Evolutionary conservation across 1,140 invertebrate genomes (phyloP).

Genomic region (Amyelois transitella): DNA sequence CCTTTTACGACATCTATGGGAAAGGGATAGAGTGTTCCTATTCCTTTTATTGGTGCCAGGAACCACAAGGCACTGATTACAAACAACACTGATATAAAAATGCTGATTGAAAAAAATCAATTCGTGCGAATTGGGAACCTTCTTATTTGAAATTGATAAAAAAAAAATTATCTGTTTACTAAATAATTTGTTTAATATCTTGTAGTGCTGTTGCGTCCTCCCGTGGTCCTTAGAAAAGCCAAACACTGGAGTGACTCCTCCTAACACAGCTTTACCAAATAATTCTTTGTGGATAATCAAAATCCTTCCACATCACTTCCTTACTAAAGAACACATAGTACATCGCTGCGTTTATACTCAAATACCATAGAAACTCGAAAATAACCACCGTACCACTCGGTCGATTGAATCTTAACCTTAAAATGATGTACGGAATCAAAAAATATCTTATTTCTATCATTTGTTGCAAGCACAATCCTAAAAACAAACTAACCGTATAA

Average conservation of each 20-base stretch:
- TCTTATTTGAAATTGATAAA: too few species aligned
- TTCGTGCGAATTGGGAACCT: too few species aligned
- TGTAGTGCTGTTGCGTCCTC: too few species aligned
- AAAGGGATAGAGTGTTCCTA: too few species aligned
- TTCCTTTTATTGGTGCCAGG: too few species aligned
- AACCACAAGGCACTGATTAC: too few species aligned
- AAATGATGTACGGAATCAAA: constrained; percentile 91
- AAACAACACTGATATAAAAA: too few species aligned
- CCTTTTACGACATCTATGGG: too few species aligned
- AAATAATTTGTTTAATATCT: too few species aligned
- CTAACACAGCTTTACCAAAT: constrained; percentile 84
- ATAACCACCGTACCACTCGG: constrained; percentile 74
- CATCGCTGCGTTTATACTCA: constrained; percentile 84
- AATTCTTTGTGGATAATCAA: constrained; percentile 86
- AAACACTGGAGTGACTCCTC: background rate
- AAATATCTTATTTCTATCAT: constrained; percentile 96
- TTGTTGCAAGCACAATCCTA: constrained; percentile 86
- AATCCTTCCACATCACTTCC: constrained; percentile 89
- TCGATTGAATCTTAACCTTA: constrained; percentile 81
- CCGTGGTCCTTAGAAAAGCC: too few species aligned
- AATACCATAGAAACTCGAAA: constrained; percentile 82
- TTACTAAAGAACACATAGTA: constrained; percentile 89
- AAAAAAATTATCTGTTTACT: too few species aligned
- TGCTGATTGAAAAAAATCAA: too few species aligned
- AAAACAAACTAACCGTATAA: constrained; percentile 77